phyloP scores from a whole-genome alignment of 2,888 invertebrate species.

The Chydorus sphaericus region DNA sequence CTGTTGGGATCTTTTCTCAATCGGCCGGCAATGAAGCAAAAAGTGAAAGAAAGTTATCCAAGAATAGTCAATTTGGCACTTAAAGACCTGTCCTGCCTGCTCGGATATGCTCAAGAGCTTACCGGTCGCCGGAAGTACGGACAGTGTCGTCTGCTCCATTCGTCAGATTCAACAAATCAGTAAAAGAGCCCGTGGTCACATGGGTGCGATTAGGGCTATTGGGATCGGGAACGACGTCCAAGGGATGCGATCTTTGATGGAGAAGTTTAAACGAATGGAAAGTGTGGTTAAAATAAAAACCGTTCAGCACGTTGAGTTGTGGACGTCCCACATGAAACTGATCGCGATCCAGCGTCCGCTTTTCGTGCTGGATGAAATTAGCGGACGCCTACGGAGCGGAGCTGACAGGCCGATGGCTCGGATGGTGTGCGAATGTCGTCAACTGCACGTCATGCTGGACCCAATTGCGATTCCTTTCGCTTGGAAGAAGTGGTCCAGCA shows the following conservation, averaged over 20 bases:
- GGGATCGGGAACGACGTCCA: neutral
- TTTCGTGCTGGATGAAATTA: neutral
- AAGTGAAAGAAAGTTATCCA: constrained; percentile 72
- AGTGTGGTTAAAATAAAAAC: neutral
- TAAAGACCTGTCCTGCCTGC: constrained; percentile 25
- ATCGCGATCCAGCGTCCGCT: neutral
- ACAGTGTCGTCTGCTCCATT: neutral
- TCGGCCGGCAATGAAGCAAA: constrained; percentile 68
- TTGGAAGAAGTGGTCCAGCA: neutral
- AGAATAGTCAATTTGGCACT: constrained; percentile 54
- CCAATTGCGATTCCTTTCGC: neutral
- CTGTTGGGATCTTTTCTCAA: constrained; percentile 78
- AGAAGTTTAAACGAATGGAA: neutral
- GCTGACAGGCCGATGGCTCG: neutral
- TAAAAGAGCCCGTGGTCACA: neutral
- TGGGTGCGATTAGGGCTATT: neutral
- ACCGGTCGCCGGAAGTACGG: neutral
- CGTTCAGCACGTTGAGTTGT: neutral
- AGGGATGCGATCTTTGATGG: neutral
- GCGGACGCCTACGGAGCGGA: constrained; percentile 1
- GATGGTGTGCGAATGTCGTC: constrained; percentile 2
- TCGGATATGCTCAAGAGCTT: constrained; percentile 1
- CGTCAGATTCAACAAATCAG: neutral
- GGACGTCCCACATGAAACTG: neutral
- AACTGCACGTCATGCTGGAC: neutral